Percentiles rank a stretch among this genome's conserved stretches.
Evolutionary conservation across 2,113 vertebrate genomes (phyloP).

Genomic region (Centrocercus urophasianus): DNA sequence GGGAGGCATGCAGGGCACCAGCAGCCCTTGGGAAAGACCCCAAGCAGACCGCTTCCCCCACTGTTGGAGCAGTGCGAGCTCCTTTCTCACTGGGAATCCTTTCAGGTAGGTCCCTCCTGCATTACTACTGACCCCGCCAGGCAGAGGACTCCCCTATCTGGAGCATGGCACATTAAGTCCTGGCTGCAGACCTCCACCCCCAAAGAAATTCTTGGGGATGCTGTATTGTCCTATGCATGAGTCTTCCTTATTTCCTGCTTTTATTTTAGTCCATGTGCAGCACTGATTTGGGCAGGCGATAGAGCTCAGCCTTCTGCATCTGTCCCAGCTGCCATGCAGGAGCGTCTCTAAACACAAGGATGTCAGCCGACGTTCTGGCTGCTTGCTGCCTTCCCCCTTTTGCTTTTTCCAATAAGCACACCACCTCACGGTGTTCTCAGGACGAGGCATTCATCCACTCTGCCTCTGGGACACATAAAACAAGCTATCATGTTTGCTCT

Average conservation of each 20-base stretch:
- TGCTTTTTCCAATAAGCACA: background rate
- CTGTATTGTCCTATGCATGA: background rate
- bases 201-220: background rate
- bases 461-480: constrained; percentile 16
- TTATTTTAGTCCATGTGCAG: background rate
- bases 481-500: background rate
- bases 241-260: background rate
- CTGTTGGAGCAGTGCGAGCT: background rate
- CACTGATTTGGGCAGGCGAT: background rate
- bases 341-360: background rate
- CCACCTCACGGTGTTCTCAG: background rate
- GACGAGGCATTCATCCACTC: background rate
- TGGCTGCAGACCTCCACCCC: background rate
- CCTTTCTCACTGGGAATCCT: background rate
- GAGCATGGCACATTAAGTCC: background rate
- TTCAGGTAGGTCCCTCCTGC: background rate
- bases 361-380: background rate
- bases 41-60: background rate
- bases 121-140: background rate
- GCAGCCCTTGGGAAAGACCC: background rate
- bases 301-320: background rate
- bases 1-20: background rate
- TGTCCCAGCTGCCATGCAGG: background rate
- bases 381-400: background rate
- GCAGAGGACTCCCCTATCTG: background rate